Evolutionary conservation across 2,113 vertebrate genomes (phyloP), one percentile per base, ranked within the genome.

Genomic region (Melanotaenia duboulayi): DNA sequence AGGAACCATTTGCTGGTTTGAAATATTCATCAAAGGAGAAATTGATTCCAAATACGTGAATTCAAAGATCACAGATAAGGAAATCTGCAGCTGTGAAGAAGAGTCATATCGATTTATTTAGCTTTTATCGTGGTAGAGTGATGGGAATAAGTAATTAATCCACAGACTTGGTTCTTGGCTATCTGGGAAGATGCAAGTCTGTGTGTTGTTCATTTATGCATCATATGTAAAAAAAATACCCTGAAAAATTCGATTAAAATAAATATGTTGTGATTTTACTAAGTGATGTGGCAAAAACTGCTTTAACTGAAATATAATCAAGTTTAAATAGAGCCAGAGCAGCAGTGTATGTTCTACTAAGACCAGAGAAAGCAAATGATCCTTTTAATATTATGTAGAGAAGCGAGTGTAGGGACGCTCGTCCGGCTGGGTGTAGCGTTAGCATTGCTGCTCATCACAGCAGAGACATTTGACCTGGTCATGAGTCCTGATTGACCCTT

Each of bases 21-120:
- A 65, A 51, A 35, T 35, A 35, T 35, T 78, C 35, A 72, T 81
- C 71, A 75, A 71, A 81, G 74, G 32, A 55, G 10, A 49, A 56
- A 81, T 72, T 58, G 58, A 65, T 78, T 71, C 60, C 9, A 51
- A 62, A 49, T 48, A 13, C 17, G 23, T 11, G 23, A 23, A 39
- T 50, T 66, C n/a, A 55, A 32, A 28, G 28, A 65, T 76, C 54
- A 20, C 19, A 68, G 25, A 52, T 13, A 0, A 58, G 22, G 40
- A 35, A 65, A 22, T 66, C 39, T 11, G 24, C 6, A 40, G 57
- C 58, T 3, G 24, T 39, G 13, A 60, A 65, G 37, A 46, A 42
- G 25, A 44, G 35, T 35, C 54, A 13, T n/a, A 35, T 66, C 22
- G 35, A 76, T 70, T 69, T 22, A 3, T 39, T 39, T 17, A 54